These are phyloP conservation scores for Sylvilagus bachmani DNA, from an alignment of 2,113 vertebrate genomes.

Conservation along the genomic window DNA sequence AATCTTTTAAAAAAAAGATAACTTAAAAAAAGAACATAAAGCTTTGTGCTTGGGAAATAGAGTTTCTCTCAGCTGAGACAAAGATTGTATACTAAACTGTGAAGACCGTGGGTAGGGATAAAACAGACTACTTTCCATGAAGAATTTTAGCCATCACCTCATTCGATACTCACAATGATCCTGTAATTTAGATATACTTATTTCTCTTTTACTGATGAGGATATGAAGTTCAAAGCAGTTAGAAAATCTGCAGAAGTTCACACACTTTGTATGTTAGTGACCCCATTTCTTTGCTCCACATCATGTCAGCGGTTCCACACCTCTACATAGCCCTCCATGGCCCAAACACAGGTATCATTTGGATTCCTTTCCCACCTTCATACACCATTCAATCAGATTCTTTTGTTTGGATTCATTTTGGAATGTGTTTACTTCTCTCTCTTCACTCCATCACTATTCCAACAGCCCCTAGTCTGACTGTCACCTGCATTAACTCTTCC, in stretches of 20 bases:
- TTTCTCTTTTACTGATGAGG: background rate
- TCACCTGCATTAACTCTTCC: background rate
- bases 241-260: background rate
- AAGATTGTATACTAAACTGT: background rate
- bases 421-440: background rate
- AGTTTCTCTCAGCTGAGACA: background rate
- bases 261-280: too few relatives aligned
- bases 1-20: background rate
- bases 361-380: background rate
- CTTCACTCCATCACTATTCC: too few relatives aligned
- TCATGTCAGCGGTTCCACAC: too few relatives aligned
- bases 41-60: background rate
- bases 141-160: background rate
- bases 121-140: background rate
- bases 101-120: background rate
- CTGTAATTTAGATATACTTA: background rate
- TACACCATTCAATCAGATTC: background rate
- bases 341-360: background rate
- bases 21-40: too few relatives aligned
- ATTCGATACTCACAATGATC: background rate
- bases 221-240: background rate
- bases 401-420: background rate
- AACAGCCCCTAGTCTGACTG: background rate
- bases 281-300: background rate
- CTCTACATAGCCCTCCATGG: background rate